A percentile compares a stretch with the other conserved stretches of the same genome.
Conservation (phyloP, 2,888 invertebrate species). For the Papilio protenor region DNA sequence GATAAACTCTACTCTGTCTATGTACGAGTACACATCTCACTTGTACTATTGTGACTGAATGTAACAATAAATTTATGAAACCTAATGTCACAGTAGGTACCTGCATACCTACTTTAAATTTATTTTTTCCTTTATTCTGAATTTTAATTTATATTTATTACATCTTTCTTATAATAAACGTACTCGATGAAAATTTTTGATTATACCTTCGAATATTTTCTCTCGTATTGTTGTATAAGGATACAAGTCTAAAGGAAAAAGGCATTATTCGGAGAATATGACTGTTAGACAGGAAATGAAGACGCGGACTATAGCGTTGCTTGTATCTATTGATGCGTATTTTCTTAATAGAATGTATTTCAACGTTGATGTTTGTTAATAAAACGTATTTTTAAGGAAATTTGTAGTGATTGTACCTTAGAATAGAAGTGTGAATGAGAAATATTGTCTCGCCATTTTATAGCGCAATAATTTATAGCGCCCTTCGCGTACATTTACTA, state of each 20-base stretch:
- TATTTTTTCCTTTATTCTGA: not conserved
- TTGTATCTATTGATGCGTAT: too few species aligned
- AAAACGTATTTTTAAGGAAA: too few species aligned
- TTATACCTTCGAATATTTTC: not conserved
- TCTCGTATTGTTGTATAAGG: not conserved
- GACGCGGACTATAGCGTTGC: not conserved
- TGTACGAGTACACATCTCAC: not conserved
- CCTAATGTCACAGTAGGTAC: too few species aligned
- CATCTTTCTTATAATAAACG: not conserved
- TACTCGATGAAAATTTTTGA: not conserved
- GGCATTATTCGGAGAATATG: not conserved
- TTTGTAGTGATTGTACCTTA: not conserved
- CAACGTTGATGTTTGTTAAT: not conserved
- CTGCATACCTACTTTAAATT: not conserved
- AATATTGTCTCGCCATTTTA: not conserved
- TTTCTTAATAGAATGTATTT: not conserved
- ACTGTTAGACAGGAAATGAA: not conserved
- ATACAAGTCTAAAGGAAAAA: not conserved
- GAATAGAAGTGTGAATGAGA: not conserved
- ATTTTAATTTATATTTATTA: not conserved
- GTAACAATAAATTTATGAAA: not conserved
- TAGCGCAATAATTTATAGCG: not conserved
- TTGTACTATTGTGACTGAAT: not conserved
- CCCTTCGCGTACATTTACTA: not conserved
- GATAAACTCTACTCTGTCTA: not conserved